These are phyloP conservation scores for Drosophila orena DNA, from an alignment of 1,140 invertebrate genomes.

Conservation along the genomic window DNA sequence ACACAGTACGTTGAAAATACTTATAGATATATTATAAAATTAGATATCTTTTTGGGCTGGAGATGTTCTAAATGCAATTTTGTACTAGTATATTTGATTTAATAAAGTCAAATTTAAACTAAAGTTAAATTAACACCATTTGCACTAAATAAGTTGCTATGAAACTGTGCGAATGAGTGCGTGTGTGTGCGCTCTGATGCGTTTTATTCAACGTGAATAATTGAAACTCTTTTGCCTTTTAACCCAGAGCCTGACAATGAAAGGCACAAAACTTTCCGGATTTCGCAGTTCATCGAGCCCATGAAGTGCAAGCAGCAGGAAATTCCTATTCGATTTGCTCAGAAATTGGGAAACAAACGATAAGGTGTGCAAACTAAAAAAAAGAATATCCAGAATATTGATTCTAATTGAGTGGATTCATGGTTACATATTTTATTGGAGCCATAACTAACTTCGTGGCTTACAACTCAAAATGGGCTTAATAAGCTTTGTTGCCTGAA, in stretches of 20 bases:
- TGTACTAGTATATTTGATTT: too few species aligned
- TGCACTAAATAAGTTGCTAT: background rate
- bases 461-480: too few species aligned
- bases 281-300: conserved; percentile 31
- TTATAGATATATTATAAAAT: too few species aligned
- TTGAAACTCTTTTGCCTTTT: conserved; percentile 43
- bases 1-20: too few species aligned
- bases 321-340: conserved; percentile 25
- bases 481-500: too few species aligned
- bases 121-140: too few species aligned
- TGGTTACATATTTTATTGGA: background rate
- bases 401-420: too few species aligned
- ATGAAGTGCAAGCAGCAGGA: conserved; percentile 22
- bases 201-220: conserved; percentile 76
- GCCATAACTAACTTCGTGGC: too few species aligned
- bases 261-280: conserved; percentile 3
- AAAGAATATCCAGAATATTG: too few species aligned
- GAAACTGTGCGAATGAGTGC: conserved; percentile 1
- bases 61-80: too few species aligned
- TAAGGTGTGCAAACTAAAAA: background rate
- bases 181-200: conserved; percentile 43
- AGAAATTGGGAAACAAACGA: background rate
- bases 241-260: conserved; percentile 17
- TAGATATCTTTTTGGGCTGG: too few species aligned
- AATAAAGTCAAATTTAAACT: too few species aligned